A percentile compares a stretch with the other conserved stretches of the same genome.
Conservation (phyloP, 2,113 vertebrate species). For the Alligator sinensis region DNA sequence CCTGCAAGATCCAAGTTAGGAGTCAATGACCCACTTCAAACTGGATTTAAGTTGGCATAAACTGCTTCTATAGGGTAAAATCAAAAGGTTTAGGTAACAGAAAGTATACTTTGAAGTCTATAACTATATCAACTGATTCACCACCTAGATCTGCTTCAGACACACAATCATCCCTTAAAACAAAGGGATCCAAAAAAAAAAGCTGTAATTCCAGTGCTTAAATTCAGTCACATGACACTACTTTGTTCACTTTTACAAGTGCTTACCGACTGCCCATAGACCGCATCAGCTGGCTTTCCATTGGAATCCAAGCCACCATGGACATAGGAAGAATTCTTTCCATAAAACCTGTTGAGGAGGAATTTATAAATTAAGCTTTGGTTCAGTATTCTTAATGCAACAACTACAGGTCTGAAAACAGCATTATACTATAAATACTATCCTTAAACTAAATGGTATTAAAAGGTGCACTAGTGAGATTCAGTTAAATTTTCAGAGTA, state of each 20-base stretch:
- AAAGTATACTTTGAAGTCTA: background rate
- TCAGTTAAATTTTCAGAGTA: too few relatives aligned
- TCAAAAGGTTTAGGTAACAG: background rate
- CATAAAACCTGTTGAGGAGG: slow-evolving; percentile 90
- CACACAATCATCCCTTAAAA: background rate
- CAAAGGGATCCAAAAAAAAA: background rate
- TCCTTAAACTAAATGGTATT: background rate
- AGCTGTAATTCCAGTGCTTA: background rate
- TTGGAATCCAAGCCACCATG: slow-evolving; percentile 95
- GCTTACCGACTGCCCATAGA: slow-evolving; percentile 95
- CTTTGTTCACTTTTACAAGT: background rate
- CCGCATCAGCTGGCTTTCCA: slow-evolving; percentile 94
- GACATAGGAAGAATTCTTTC: slow-evolving; percentile 98
- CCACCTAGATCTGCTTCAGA: background rate
- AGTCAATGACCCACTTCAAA: background rate
- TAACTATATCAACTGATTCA: background rate
- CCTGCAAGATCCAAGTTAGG: slow-evolving; percentile 48
- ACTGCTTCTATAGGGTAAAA: background rate
- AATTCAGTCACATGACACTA: background rate
- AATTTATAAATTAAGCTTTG: background rate
- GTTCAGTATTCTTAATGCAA: background rate
- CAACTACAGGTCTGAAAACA: background rate
- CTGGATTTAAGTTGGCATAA: background rate
- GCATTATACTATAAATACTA: background rate
- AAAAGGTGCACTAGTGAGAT: too few relatives aligned